These are phyloP conservation scores for Zhuqinia jingwanae DNA, from an alignment of 2,888 invertebrate species.

Conservation along the genomic window DNA sequence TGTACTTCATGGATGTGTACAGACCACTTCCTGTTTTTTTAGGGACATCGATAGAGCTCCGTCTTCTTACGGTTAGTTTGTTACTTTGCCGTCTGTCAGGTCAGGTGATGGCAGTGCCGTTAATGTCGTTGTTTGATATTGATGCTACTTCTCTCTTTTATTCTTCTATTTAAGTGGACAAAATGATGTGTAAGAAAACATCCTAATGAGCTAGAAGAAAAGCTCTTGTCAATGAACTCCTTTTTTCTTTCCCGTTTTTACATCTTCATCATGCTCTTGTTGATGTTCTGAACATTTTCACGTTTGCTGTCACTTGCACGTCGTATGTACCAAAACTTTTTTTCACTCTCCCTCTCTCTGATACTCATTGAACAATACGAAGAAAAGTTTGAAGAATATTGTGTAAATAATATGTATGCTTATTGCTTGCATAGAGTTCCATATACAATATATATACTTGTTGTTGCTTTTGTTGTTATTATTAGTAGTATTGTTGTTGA, in stretches of 20 bases:
- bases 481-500: slow-evolving; percentile 7
- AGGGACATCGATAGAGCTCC: too few species aligned
- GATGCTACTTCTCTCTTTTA: not conserved
- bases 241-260: not conserved
- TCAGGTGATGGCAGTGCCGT: not conserved
- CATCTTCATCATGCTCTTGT: not conserved
- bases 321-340: not conserved
- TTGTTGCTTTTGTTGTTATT: too few species aligned
- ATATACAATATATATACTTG: not conserved
- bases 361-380: not conserved
- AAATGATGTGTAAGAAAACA: not conserved
- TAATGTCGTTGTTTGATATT: not conserved
- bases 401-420: slow-evolving; percentile 10
- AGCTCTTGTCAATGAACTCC: slow-evolving; percentile 59
- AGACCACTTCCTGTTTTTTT: too few species aligned
- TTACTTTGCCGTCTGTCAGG: too few species aligned
- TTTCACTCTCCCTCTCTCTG: too few species aligned
- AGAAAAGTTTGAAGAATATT: slow-evolving; percentile 24
- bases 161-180: slow-evolving; percentile 23
- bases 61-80: too few species aligned
- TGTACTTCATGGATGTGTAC: too few species aligned
- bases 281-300: not conserved
- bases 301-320: too few species aligned
- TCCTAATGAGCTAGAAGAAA: slow-evolving; percentile 66
- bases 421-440: not conserved